A percentile compares a stretch with the other conserved stretches of the same genome.
phyloP scores from a whole-genome alignment of 2,113 vertebrate species.

The Chloropsis cyanopogon region DNA sequence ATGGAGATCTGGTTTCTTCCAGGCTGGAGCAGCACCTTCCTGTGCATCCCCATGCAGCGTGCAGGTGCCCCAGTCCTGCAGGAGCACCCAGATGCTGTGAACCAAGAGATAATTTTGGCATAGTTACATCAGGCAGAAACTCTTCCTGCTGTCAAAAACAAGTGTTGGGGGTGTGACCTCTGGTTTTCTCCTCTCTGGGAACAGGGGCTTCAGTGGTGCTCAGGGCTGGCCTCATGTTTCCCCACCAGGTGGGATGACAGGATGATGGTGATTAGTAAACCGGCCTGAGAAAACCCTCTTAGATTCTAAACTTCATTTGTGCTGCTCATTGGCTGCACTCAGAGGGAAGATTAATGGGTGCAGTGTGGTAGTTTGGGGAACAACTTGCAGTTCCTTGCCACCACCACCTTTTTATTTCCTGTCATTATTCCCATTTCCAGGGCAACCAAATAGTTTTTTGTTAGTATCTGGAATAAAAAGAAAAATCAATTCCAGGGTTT shows the following conservation, averaged over 20 bases:
- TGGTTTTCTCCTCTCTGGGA: background rate
- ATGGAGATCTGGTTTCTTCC: background rate
- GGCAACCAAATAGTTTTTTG: background rate
- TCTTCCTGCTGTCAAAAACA: background rate
- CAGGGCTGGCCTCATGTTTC: background rate
- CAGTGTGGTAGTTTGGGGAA: background rate
- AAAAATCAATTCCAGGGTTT: background rate
- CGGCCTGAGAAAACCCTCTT: conserved; percentile 32
- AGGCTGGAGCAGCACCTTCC: background rate
- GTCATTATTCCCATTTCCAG: background rate
- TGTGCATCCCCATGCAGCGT: fast-evolving
- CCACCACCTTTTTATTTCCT: background rate
- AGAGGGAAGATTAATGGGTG: background rate
- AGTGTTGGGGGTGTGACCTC: background rate
- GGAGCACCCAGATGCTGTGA: background rate
- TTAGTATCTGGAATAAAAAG: background rate
- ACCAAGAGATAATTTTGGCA: background rate
- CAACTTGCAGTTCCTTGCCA: background rate
- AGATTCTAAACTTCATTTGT: background rate
- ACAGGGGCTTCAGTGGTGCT: background rate
- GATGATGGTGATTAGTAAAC: background rate
- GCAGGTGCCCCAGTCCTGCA: fast-evolving
- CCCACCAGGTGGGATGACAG: background rate
- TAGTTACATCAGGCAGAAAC: background rate
- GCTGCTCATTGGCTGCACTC: background rate